phyloP scores from a whole-genome alignment of 1,140 invertebrate genomes.

The Pectinophora gossypiella region DNA sequence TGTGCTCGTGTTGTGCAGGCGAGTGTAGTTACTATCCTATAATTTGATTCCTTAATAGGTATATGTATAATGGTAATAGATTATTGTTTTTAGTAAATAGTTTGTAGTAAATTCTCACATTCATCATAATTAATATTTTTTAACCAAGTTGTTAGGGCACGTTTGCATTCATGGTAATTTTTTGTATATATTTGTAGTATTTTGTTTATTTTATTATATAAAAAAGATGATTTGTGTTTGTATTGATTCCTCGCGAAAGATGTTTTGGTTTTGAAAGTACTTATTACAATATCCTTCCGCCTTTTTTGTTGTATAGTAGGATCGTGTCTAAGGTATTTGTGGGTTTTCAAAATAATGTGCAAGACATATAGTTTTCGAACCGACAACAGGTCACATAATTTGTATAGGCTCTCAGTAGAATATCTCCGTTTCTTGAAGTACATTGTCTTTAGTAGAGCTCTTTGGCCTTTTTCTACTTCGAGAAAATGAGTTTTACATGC shows the following conservation, averaged over 20 bases:
- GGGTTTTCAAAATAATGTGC: neutral
- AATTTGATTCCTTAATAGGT: too few relatives aligned
- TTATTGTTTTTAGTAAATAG: too few relatives aligned
- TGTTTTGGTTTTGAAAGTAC: neutral
- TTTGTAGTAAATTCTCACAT: too few relatives aligned
- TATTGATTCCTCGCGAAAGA: neutral
- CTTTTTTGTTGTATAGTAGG: neutral
- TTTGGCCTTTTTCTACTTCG: constrained; percentile 1
- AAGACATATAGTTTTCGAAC: constrained; percentile 3
- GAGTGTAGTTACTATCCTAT: too few relatives aligned
- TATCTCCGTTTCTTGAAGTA: neutral
- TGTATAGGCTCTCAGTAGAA: constrained; percentile 1
- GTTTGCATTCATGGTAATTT: too few relatives aligned
- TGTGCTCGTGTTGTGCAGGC: too few relatives aligned
- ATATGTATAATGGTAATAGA: too few relatives aligned
- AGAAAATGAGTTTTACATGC: neutral
- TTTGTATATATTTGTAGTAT: too few relatives aligned
- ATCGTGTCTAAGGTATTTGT: neutral
- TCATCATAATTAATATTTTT: too few relatives aligned
- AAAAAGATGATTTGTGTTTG: neutral
- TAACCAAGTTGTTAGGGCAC: too few relatives aligned
- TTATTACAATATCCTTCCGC: neutral
- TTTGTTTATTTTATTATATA: too few relatives aligned
- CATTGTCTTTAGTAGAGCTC: neutral
- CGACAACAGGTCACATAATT: neutral